phyloP scores from a whole-genome alignment of 2,113 vertebrate species.

The human region DNA sequence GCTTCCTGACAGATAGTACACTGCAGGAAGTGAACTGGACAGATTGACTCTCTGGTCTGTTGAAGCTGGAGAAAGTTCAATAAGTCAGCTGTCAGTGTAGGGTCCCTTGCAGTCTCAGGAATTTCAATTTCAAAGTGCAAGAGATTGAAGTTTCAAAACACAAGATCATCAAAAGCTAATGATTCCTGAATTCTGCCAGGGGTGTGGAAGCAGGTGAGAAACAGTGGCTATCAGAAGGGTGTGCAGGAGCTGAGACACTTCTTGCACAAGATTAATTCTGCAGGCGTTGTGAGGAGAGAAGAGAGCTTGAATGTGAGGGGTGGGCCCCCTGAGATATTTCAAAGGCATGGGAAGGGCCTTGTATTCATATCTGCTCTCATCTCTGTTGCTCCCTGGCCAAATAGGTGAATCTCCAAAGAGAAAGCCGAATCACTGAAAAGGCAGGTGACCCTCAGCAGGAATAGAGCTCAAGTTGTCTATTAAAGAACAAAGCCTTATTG shows the following conservation, averaged over 20 bases:
- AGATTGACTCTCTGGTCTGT: conserved; percentile 78
- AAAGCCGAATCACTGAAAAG: background rate
- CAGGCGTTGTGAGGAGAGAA: background rate
- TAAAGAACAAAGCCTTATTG: background rate
- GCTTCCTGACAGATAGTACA: conserved; percentile 37
- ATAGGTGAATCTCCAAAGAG: background rate
- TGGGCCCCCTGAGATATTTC: conserved; percentile 52
- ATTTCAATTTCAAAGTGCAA: conserved; percentile 86
- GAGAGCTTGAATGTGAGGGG: conserved; percentile 28
- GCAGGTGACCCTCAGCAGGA: background rate
- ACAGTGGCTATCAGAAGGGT: conserved; percentile 7
- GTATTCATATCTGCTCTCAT: fast-evolving
- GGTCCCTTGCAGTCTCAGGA: conserved; percentile 78
- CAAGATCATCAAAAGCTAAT: conserved; percentile 82
- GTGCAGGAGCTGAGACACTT: background rate
- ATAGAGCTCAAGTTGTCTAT: background rate
- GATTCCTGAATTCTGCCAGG: conserved; percentile 75
- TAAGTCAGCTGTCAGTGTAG: conserved; percentile 81
- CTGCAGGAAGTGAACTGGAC: conserved; percentile 40
- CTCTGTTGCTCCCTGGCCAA: background rate
- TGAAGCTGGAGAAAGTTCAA: conserved; percentile 81
- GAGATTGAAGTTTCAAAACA: conserved; percentile 83
- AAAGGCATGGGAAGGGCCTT: background rate
- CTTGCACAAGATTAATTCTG: conserved; percentile 65
- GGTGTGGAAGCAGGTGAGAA: conserved; percentile 62